A percentile compares a stretch with the other conserved stretches of the same genome.
These are phyloP conservation scores for Tinea semifulvella DNA, from an alignment of 2,888 invertebrate species.

Conservation along the genomic window DNA sequence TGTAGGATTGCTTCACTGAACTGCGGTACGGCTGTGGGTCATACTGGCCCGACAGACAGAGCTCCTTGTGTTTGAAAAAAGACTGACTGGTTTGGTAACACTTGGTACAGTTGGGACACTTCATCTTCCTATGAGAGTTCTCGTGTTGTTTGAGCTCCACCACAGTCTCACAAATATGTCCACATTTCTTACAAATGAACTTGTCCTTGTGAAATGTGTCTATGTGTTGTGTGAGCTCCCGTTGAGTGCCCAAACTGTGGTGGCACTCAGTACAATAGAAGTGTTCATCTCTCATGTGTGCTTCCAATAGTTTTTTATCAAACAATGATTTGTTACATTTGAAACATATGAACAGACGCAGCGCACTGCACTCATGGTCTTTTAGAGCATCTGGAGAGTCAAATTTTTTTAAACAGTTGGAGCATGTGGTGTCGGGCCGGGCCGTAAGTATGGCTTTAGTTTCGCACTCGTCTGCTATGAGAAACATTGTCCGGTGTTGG, in stretches of 20 bases:
- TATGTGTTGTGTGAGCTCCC: constrained; percentile 35
- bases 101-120: constrained; percentile 51
- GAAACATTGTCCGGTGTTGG: constrained; percentile 31
- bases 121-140: constrained; percentile 37
- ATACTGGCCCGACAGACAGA: constrained; percentile 39
- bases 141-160: constrained; percentile 42
- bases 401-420: constrained; percentile 30
- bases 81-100: constrained; percentile 43
- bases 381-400: constrained; percentile 27
- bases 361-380: constrained; percentile 31
- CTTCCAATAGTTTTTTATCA: constrained; percentile 25
- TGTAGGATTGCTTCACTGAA: constrained; percentile 32
- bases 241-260: constrained; percentile 25
- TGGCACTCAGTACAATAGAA: constrained; percentile 32
- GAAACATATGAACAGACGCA: constrained; percentile 33
- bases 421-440: constrained; percentile 24
- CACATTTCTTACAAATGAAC: constrained; percentile 45
- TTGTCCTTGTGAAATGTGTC: constrained; percentile 28
- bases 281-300: constrained; percentile 31
- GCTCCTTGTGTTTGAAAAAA: constrained; percentile 41
- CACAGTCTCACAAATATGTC: constrained; percentile 37
- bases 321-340: constrained; percentile 32
- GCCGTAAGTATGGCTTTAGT: constrained; percentile 32
- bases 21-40: constrained; percentile 47
- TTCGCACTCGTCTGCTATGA: constrained; percentile 32